These are phyloP conservation scores for Phymorhynchus buccinoides DNA, from an alignment of 1,140 invertebrate species.

Conservation along the genomic window DNA sequence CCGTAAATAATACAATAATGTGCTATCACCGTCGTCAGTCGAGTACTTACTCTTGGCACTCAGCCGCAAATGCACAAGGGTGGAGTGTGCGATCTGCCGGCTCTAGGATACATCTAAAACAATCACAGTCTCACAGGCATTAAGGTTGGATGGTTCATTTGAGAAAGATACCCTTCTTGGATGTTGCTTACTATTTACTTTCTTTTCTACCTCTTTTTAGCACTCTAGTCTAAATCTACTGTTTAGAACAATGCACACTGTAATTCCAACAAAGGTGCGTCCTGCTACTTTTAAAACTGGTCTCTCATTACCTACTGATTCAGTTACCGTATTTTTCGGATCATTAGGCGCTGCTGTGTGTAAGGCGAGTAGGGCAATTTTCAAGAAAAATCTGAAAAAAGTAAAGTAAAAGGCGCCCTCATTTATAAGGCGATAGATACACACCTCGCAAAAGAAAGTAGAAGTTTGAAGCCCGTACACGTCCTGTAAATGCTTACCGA, in stretches of 20 bases:
- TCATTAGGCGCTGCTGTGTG: too few relatives aligned
- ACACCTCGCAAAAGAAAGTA: too few relatives aligned
- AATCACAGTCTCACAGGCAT: constrained; percentile 39
- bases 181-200: not conserved
- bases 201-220: not conserved
- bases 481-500: too few relatives aligned
- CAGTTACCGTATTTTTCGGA: too few relatives aligned
- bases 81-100: constrained; percentile 25
- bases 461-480: too few relatives aligned
- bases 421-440: too few relatives aligned
- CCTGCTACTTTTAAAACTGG: too few relatives aligned
- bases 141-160: constrained; percentile 35
- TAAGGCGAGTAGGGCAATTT: too few relatives aligned
- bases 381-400: too few relatives aligned
- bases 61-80: constrained; percentile 26
- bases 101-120: constrained; percentile 35
- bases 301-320: too few relatives aligned
- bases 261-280: too few relatives aligned
- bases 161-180: not conserved
- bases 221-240: not conserved
- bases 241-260: not conserved
- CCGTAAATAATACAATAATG: not conserved
- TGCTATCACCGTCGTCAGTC: not conserved
- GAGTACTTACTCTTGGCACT: constrained; percentile 25
- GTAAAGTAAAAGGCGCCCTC: too few relatives aligned